Base-by-base conservation (phyloP, 92 coral and sea anemone species). In the Chrysogorgia sp. region DNA sequence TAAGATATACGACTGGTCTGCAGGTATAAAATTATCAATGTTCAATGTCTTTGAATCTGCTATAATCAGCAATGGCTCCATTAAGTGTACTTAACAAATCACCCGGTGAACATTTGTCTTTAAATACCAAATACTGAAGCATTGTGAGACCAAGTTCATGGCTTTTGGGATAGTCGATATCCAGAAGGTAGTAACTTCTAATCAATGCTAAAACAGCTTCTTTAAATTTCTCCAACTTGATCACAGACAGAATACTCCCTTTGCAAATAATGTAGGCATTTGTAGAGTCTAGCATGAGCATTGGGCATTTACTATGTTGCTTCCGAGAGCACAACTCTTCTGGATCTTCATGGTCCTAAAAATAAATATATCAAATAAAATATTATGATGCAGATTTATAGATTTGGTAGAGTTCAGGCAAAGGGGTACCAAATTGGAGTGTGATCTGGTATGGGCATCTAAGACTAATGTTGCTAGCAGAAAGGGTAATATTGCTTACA, bases 281-380 rank as follows among this genome's bases (percentile, higher is more conserved):
- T 31, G 68, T 61, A 7, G 68, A 22, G 29, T 61, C 68, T 1
- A 61, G 21, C 10, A 61, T 61, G 0, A 25, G 68, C 68, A 61
- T 61, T 13, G 68, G 68, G 10, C 34, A 33, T 14, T 61, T 22
- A 19, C 28, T 10, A 28, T 17, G 21, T 19, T 28, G 34, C 37
- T 61, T 61, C 26, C 40, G 34, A 61, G 59, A 17, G 43, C 43
- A 37, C 10, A 61, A 13, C 21, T 12, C 68, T 33, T 61, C 68
- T 19, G 68, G 68, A 61, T 61, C 34, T 61, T 61, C 68, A 61
- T 61, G 68, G 8, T 61, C 68, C 68, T 61, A 37, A 37, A 37
- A 37, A 12, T 37, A 37, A 37, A 37, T 37, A 37, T 37, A 37
- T 37, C 5, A 37, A 4, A 37, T 37, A 37, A 37, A 37, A 4